These are phyloP conservation scores for Caenorhabditis latens DNA, from an alignment of 1,140 invertebrate genomes.

Conservation along the genomic window DNA sequence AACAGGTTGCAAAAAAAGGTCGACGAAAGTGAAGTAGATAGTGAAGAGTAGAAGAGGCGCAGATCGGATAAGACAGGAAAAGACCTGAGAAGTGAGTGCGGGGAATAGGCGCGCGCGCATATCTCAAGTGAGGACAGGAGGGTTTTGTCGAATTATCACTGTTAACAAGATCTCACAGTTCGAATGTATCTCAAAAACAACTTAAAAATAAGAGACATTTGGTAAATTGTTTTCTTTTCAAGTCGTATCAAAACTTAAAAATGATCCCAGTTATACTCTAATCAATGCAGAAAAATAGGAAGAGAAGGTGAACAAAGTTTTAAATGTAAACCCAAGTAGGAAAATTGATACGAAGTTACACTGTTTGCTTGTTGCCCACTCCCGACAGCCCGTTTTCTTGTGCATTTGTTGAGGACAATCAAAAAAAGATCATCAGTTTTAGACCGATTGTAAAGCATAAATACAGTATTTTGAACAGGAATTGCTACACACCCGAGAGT, in stretches of 20 bases:
- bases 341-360: neutral
- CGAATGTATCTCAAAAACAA: neutral
- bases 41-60: neutral
- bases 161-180: neutral
- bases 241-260: too few relatives aligned
- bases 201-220: neutral
- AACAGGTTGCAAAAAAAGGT: conserved; percentile 42
- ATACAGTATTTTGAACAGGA: too few relatives aligned
- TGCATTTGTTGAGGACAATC: neutral
- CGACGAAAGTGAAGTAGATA: neutral
- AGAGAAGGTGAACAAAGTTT: neutral
- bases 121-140: neutral
- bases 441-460: too few relatives aligned
- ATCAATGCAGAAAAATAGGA: neutral
- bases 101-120: conserved; percentile 12
- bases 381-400: neutral
- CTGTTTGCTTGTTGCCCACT: conserved; percentile 10
- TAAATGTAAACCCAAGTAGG: neutral
- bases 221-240: too few relatives aligned
- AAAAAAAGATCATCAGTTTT: too few relatives aligned
- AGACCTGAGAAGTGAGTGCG: conserved; percentile 17
- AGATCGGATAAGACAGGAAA: conserved; percentile 19
- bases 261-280: too few relatives aligned
- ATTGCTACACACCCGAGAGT: too few relatives aligned
- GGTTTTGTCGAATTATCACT: conserved; percentile 7